Base-by-base conservation (phyloP, 1,140 invertebrate species). In the Hypothenemus hampei region DNA sequence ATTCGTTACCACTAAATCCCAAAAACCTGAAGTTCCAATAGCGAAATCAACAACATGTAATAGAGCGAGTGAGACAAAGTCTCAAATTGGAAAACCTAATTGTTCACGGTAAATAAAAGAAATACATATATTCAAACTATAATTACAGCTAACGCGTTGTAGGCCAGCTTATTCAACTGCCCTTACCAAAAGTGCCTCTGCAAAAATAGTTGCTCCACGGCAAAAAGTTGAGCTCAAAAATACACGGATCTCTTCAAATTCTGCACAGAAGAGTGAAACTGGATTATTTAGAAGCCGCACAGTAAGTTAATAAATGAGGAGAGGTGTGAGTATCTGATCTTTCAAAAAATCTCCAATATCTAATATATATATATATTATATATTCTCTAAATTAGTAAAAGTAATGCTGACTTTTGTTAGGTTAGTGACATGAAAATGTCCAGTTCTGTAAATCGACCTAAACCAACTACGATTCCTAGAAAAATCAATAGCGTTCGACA, bases 201-300 rank as follows among this genome's bases (percentile, higher is more conserved):
- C 65, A 18, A 69, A 69, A 63, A 37, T 60, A 18, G 61, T 66
- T 6, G 20, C 58, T 10, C 70, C 75, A 35, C 77, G 75, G 69
- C 72, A 76, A 3, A 78, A 78, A 69, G 51, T 65, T 36, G 61
- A 70, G 22, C 64, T 54, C 22, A 58, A 64, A 44, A 46, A 57
- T 19, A 70, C 71, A 2, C 40, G n/a, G 18, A 21, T 11, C 7
- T 1, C 7, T 11, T 0, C 31, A 21, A 26, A 22, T 3, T n/a
- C 11, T 8, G n/a, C 15, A n/a, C 22, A 39, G 13, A 55, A 16
- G 20, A 24, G 29, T 11, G 31, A 46, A 23, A 29, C 20, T 39
- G 46, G 39, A 40, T 56, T 80, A 47, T 57, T 72, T 15, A 68
- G 78, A 64, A 79, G 77, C 62, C 79, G 77, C 62, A 79, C 78